phyloP scores from a whole-genome alignment of 2,888 invertebrate genomes.

The Polyommatus icarus region DNA sequence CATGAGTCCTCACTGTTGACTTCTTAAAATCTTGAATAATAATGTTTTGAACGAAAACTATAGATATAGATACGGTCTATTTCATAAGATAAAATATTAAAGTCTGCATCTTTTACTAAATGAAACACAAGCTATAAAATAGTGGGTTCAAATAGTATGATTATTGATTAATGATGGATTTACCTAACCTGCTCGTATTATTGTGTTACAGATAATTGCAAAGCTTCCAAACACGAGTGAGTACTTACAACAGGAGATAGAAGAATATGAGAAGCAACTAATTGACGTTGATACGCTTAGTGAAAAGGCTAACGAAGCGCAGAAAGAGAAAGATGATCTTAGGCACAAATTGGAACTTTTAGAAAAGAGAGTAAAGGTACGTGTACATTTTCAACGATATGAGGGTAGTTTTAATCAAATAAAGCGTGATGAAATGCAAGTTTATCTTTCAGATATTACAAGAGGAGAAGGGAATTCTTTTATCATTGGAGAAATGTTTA shows the following conservation, averaged over 20 bases:
- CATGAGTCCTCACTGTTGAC: not conserved
- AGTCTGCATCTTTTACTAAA: not conserved
- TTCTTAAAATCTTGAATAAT: not conserved
- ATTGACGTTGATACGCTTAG: conserved; percentile 89
- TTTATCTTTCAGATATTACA: conserved; percentile 81
- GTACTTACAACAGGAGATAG: conserved; percentile 84
- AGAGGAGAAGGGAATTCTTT: conserved; percentile 87
- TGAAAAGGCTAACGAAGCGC: conserved; percentile 84
- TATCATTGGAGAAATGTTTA: conserved; percentile 86
- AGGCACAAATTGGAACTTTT: conserved; percentile 85
- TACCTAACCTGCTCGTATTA: too few relatives aligned
- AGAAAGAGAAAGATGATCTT: conserved; percentile 83
- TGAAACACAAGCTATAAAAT: not conserved
- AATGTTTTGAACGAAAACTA: not conserved
- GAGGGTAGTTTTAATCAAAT: not conserved
- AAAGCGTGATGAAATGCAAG: not conserved
- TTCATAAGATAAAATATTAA: not conserved
- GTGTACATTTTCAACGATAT: not conserved
- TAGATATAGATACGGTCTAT: not conserved
- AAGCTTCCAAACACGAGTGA: conserved; percentile 83
- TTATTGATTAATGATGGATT: not conserved
- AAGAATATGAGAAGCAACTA: conserved; percentile 87
- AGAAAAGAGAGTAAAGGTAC: conserved; percentile 86
- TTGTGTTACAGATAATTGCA: conserved; percentile 79
- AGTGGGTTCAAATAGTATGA: not conserved